Conservation (phyloP, 2,797 vertebrate genomes). For the Xiphophorus birchmanni region DNA sequence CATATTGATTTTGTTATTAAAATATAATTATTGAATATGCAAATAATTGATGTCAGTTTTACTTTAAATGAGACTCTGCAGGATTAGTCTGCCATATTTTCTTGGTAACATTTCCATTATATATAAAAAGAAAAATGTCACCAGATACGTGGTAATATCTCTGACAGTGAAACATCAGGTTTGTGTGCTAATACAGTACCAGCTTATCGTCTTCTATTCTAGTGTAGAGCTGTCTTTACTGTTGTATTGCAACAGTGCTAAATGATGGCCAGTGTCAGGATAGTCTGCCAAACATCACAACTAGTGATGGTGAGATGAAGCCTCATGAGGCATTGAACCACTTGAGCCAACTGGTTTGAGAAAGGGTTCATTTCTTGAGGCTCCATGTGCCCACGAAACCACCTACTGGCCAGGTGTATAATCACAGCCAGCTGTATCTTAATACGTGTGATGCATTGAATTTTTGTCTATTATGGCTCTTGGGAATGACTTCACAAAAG, state of each 20-base stretch:
- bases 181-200: slow-evolving; percentile 7
- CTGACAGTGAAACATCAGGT: slow-evolving; percentile 21
- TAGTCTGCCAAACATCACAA: not conserved
- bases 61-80: slow-evolving; percentile 24
- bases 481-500: no score
- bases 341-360: no score
- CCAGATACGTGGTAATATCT: not conserved
- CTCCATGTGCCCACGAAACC: no score
- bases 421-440: no score
- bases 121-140: slow-evolving; percentile 2
- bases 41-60: slow-evolving; percentile 37
- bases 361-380: no score
- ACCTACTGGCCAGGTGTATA: no score
- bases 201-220: slow-evolving; percentile 35
- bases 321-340: no score
- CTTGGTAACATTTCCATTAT: slow-evolving; percentile 43
- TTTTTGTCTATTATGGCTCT: no score
- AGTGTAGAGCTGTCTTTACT: slow-evolving; percentile 10
- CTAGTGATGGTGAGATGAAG: no score
- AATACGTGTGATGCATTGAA: no score
- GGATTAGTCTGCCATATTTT: slow-evolving; percentile 18
- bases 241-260: slow-evolving; percentile 20
- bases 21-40: slow-evolving; percentile 44
- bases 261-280: slow-evolving; percentile 32
- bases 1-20: slow-evolving; percentile 47